phyloP scores from a whole-genome alignment of 2,113 vertebrate genomes.

The Hystrix cristata region DNA sequence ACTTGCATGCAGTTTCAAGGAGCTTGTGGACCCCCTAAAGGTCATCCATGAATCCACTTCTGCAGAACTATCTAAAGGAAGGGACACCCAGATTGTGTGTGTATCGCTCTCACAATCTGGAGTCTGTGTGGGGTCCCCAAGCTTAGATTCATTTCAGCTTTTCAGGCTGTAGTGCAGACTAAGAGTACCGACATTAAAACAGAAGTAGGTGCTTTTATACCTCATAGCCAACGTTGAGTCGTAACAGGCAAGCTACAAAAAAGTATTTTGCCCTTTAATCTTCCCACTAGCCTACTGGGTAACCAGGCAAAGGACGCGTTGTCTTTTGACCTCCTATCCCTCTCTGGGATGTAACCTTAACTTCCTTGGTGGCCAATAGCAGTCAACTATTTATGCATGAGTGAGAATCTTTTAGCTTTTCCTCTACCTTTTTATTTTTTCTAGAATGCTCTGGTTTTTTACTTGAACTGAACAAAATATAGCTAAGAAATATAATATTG shows the following conservation, averaged over 20 bases:
- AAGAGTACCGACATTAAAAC: not conserved
- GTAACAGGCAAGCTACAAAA: not conserved
- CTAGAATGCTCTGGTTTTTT: not conserved
- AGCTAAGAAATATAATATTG: slow-evolving; percentile 8
- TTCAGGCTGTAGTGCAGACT: not conserved
- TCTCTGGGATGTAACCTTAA: not conserved
- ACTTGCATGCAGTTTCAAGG: not conserved
- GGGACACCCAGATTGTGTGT: accelerated
- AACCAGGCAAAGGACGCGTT: not conserved
- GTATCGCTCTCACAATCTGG: not conserved
- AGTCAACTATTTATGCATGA: not conserved
- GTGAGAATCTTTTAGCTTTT: not conserved
- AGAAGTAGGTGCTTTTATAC: not conserved
- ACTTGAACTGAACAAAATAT: not conserved
- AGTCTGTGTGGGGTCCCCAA: not conserved
- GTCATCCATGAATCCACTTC: not conserved
- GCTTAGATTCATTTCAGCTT: not conserved
- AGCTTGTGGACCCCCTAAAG: not conserved
- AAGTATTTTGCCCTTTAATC: not conserved
- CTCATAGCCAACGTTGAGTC: not conserved
- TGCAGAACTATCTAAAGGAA: not conserved
- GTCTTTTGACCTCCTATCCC: not conserved
- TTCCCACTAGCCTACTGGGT: not conserved
- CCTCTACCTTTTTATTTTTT: not conserved
- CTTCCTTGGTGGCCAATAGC: not conserved